Percentiles rank a stretch among this genome's conserved stretches.
Evolutionary conservation across 2,888 invertebrate species (phyloP).

Genomic region (Chrysolina oricalcia): DNA sequence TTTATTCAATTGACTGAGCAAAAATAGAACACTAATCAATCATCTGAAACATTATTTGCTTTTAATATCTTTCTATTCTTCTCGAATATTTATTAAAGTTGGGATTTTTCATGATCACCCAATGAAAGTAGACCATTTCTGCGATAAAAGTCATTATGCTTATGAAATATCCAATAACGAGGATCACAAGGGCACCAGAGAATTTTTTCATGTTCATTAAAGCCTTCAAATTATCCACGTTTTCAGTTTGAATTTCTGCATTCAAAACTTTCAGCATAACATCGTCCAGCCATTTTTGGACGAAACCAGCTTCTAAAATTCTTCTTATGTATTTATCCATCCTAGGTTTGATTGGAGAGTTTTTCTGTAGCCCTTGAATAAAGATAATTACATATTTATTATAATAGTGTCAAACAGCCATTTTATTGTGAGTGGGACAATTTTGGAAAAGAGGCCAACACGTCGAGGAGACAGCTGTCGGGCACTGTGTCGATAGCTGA

Average conservation of each 20-base stretch:
- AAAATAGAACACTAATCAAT: too few relatives aligned
- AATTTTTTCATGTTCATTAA: conserved; percentile 85
- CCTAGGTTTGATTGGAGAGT: conserved; percentile 83
- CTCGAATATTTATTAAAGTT: conserved; percentile 80
- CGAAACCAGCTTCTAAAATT: conserved; percentile 84
- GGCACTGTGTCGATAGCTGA: too few relatives aligned
- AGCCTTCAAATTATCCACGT: conserved; percentile 77
- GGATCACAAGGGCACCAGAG: conserved; percentile 83
- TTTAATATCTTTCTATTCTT: conserved; percentile 47
- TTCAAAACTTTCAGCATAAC: conserved; percentile 78
- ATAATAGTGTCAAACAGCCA: not conserved
- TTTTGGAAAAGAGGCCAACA: not conserved
- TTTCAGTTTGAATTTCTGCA: conserved; percentile 70
- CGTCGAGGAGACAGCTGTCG: too few relatives aligned
- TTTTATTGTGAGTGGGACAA: not conserved
- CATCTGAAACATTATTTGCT: conserved; percentile 25
- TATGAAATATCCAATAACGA: conserved; percentile 80
- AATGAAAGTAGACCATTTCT: conserved; percentile 81
- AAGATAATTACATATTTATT: not conserved
- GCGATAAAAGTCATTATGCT: conserved; percentile 75
- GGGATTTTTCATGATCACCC: conserved; percentile 79
- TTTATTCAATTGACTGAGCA: too few relatives aligned
- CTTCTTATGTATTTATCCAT: conserved; percentile 80
- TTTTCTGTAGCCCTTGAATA: conserved; percentile 81
- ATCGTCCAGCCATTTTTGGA: conserved; percentile 86